Base-by-base conservation (phyloP, 1,140 invertebrate genomes). In the Papilio aristodemus region DNA sequence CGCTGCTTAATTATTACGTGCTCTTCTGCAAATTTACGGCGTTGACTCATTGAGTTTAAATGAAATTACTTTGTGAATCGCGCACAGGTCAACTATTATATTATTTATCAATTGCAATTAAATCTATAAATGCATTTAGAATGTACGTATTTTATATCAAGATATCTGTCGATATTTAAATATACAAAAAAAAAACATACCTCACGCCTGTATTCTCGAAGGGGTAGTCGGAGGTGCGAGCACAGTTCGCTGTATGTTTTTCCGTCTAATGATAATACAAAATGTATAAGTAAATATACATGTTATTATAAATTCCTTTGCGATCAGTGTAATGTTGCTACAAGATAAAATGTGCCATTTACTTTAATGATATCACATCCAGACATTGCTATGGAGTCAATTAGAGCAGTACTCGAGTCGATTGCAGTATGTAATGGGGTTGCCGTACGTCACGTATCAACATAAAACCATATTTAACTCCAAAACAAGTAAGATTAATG, bases 391-490 rank as follows among this genome's bases (percentile, higher is more conserved):
- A 62, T 38, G n/a, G 10, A 19, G 32, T 62, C 32, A 39, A 39
- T 62, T 62, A 62, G 32, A 62, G n/a, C 14, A 62, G 59, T 11
- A n/a, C 22, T 32, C 27, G 27, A 62, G 59, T 19, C 17, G n/a
- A 62, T 62, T 62, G 59, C 9, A 62, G 36, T 17, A 17, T 17
- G 10, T 38, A 38, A 62, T 38, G 32, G 3, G 11, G 32, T 62
- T 11, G 13, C 4, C 57, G 50, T 54, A 62, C 19, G 36, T 36
- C 59, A 62, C n/a, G 59, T 38, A 62, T 62, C 19, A 62, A 32
- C 59, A 62, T 62, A 37, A 39, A 62, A 62, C 59, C 59, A 62
- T 62, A 62, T 62, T 62, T 62, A 54, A 54, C 59, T 19, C 13
- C 0, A 14, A 22, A 38, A 3, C 43, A 9, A 36, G 14, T 9